These are phyloP conservation scores for Calycopis cecrops DNA, from an alignment of 1,140 invertebrate species.

Conservation along the genomic window DNA sequence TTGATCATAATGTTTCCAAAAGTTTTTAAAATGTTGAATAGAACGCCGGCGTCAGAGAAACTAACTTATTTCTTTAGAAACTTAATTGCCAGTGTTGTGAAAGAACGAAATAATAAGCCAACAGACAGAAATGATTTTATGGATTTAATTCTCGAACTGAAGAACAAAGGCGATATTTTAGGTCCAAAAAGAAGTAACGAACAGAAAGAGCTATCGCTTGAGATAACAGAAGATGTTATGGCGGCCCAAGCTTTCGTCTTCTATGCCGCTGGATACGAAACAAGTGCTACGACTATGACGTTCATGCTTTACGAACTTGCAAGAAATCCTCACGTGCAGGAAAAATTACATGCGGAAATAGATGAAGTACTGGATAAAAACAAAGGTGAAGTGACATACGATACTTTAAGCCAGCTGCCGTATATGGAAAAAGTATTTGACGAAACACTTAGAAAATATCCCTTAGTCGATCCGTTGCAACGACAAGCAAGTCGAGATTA, in stretches of 20 bases:
- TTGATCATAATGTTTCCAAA: constrained; percentile 7
- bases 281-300: constrained; percentile 29
- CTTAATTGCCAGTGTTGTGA: constrained; percentile 1
- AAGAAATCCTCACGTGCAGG: constrained; percentile 46
- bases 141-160: constrained; percentile 26
- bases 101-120: constrained; percentile 12
- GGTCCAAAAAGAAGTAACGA: neutral
- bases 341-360: constrained; percentile 22
- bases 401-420: constrained; percentile 22
- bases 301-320: constrained; percentile 15
- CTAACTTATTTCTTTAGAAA: constrained; percentile 1
- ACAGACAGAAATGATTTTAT: constrained; percentile 24
- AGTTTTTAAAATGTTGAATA: neutral
- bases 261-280: constrained; percentile 49
- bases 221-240: constrained; percentile 24
- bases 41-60: neutral
- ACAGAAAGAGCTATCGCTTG: neutral
- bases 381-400: constrained; percentile 47
- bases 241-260: constrained; percentile 48
- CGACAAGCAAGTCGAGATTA: constrained; percentile 71
- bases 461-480: constrained; percentile 66
- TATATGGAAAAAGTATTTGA: constrained; percentile 21
- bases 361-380: constrained; percentile 15
- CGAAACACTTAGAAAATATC: constrained; percentile 77
- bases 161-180: neutral